phyloP scores from a whole-genome alignment of 2,888 invertebrate species.

The Drosophila kuntzei region DNA sequence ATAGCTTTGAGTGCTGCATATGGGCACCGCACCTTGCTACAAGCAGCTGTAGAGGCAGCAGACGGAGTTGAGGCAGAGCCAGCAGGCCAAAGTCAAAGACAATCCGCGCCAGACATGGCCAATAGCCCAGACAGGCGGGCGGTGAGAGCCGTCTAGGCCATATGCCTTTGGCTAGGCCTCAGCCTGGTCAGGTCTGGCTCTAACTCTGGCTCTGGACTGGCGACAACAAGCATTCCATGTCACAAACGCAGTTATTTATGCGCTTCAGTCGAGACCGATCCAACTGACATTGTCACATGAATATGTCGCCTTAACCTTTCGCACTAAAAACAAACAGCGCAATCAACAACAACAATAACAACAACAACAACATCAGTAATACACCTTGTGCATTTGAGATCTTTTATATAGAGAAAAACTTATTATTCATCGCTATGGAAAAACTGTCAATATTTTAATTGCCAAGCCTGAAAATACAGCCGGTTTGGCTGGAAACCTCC shows the following conservation, averaged over 20 bases:
- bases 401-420: conserved; percentile 54
- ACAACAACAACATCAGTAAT: conserved; percentile 34
- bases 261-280: conserved; percentile 67
- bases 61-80: conserved; percentile 1
- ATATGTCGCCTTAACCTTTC: conserved; percentile 80
- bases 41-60: conserved; percentile 53
- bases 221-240: conserved; percentile 68
- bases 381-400: conserved; percentile 50
- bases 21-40: conserved; percentile 80
- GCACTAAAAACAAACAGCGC: conserved; percentile 58
- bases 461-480: conserved; percentile 63
- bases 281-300: conserved; percentile 81
- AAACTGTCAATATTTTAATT: conserved; percentile 81
- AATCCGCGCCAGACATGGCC: conserved; percentile 80
- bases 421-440: conserved; percentile 75
- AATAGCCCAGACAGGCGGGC: conserved; percentile 58
- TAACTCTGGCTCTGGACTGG: conserved; percentile 20
- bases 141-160: conserved; percentile 62
- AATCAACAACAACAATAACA: conserved; percentile 32
- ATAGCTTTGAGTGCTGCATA: conserved; percentile 77
- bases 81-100: conserved; percentile 34
- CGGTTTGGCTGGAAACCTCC: conserved; percentile 43
- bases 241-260: conserved; percentile 82
- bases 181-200: conserved; percentile 34
- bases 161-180: conserved; percentile 63